Conservation (phyloP, 2,888 invertebrate species). For the Limenitis camilla region DNA sequence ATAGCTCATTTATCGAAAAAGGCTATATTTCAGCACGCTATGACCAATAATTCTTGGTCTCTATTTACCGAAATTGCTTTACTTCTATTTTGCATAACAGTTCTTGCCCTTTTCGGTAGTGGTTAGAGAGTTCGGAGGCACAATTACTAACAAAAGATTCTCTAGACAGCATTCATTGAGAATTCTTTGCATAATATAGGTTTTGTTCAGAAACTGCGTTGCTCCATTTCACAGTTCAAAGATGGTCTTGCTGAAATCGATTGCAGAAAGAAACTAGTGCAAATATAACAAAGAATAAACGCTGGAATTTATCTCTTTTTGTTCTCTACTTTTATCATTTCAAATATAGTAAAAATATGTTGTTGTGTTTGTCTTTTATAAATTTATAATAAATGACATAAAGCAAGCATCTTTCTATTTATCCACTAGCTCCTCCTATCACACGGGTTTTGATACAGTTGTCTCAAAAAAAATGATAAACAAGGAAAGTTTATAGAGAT, state of each 20-base stretch:
- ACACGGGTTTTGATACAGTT: too few relatives aligned
- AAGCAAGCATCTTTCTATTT: too few relatives aligned
- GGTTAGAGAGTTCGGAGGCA: constrained; percentile 2
- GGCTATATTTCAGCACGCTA: too few relatives aligned
- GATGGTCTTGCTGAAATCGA: constrained; percentile 54
- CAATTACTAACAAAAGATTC: constrained; percentile 21
- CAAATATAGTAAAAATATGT: too few relatives aligned
- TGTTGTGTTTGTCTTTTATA: too few relatives aligned
- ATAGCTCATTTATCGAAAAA: too few relatives aligned
- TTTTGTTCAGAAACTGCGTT: constrained; percentile 36
- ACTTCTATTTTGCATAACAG: constrained; percentile 6
- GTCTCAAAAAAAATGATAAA: too few relatives aligned
- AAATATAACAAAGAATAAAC: constrained; percentile 25
- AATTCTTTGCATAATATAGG: constrained; percentile 43
- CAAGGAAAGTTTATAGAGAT: too few relatives aligned
- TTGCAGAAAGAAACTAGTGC: constrained; percentile 49
- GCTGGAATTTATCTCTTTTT: constrained; percentile 1
- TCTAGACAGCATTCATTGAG: constrained; percentile 19
- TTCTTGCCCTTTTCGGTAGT: constrained; percentile 9
- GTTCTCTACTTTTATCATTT: not conserved
- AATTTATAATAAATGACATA: too few relatives aligned
- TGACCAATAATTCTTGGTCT: too few relatives aligned
- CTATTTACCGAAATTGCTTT: constrained; percentile 8
- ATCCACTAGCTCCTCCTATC: too few relatives aligned
- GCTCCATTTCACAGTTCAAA: constrained; percentile 44